Conservation (phyloP, 2,113 vertebrate genomes). For the Alces alces region DNA sequence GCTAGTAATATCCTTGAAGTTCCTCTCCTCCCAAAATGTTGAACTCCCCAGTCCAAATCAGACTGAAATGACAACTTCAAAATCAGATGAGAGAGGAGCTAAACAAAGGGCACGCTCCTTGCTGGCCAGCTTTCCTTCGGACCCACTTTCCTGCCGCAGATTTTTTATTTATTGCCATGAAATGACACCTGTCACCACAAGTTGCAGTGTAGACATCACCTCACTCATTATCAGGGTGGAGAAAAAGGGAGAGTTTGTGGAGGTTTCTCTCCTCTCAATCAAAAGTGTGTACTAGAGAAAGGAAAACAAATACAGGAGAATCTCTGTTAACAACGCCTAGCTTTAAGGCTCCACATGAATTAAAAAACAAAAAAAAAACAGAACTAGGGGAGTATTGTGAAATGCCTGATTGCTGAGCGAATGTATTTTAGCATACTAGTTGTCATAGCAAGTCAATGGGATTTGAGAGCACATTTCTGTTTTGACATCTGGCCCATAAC, state of each 20-base stretch:
- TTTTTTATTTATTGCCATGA: slow-evolving; percentile 28
- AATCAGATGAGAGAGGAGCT: not conserved
- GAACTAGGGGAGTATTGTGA: slow-evolving; percentile 4
- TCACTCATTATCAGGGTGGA: not conserved
- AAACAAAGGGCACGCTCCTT: not conserved
- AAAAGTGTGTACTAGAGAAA: not conserved
- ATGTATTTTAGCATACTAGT: slow-evolving; percentile 49
- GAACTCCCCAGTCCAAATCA: not conserved
- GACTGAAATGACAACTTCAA: slow-evolving; percentile 27
- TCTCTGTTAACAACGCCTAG: not conserved
- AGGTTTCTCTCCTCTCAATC: not conserved
- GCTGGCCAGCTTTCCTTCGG: not conserved
- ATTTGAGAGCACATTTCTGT: slow-evolving; percentile 70
- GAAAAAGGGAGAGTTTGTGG: not conserved
- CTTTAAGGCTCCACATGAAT: not conserved
- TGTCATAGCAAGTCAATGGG: slow-evolving; percentile 62
- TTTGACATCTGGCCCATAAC: slow-evolving; percentile 77
- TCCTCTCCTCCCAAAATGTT: not conserved
- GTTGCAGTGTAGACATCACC: not conserved
- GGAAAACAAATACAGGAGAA: slow-evolving; percentile 11
- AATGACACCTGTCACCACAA: not conserved
- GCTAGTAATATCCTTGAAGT: not conserved
- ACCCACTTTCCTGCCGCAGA: not conserved
- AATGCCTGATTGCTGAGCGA: slow-evolving; percentile 46
- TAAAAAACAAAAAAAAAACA: not conserved